phyloP scores from a whole-genome alignment of 2,113 vertebrate species.

The Etheostoma cragini region DNA sequence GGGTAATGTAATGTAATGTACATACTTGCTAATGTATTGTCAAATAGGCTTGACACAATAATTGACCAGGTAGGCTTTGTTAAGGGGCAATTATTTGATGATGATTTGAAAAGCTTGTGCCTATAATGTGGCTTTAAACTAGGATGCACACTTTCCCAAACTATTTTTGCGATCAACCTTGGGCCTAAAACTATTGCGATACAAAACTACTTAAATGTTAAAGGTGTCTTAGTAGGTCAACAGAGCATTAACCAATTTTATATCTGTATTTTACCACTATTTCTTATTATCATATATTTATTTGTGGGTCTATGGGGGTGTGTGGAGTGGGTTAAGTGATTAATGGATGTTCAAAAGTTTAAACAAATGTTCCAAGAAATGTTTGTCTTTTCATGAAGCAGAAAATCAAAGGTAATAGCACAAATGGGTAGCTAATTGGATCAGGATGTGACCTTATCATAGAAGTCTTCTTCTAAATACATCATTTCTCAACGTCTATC shows the following conservation, averaged over 20 bases:
- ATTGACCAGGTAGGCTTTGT: neutral
- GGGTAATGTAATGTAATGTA: neutral
- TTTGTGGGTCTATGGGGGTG: neutral
- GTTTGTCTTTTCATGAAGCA: neutral
- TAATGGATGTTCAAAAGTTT: neutral
- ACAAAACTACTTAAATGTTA: neutral
- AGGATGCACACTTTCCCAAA: neutral
- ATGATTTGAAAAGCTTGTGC: neutral
- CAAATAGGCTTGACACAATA: neutral
- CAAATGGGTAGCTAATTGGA: neutral
- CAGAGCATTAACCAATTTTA: neutral
- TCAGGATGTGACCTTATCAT: slow-evolving; percentile 5
- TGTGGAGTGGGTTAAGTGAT: neutral
- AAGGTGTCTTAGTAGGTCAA: neutral
- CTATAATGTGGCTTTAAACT: neutral
- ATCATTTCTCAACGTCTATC: neutral
- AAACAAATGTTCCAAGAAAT: neutral
- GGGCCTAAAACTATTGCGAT: neutral
- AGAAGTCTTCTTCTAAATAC: slow-evolving; percentile 18
- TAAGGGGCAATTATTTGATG: neutral
- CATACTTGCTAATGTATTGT: neutral
- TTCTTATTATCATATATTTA: neutral
- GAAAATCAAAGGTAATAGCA: neutral
- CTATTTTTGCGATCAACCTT: neutral
- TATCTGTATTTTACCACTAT: neutral